phyloP scores from a whole-genome alignment of 2,113 vertebrate species.

The Marmota monax region DNA sequence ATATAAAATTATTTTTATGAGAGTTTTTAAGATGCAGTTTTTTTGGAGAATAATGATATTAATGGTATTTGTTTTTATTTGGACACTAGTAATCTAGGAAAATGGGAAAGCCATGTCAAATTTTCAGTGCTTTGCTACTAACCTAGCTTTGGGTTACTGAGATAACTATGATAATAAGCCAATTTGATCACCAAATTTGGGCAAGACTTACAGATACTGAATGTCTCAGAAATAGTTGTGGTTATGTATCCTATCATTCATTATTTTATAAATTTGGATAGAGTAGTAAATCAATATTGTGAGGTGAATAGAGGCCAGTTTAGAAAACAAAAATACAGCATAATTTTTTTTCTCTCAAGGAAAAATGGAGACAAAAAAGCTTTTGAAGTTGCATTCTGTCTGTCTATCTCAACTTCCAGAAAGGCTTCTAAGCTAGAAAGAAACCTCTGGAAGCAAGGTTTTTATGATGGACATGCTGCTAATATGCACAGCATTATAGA shows the following conservation, averaged over 20 bases:
- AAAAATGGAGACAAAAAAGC: constrained; percentile 61
- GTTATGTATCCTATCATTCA: constrained; percentile 53
- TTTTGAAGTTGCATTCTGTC: constrained; percentile 37
- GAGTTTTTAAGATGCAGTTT: background rate
- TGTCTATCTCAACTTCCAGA: constrained; percentile 66
- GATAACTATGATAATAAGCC: constrained; percentile 57
- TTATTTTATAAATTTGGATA: constrained; percentile 76
- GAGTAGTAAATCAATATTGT: constrained; percentile 27
- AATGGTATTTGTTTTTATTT: constrained; percentile 25
- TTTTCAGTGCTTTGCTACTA: constrained; percentile 74
- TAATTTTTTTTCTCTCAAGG: constrained; percentile 50
- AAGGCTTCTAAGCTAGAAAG: constrained; percentile 65
- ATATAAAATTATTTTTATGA: constrained; percentile 1
- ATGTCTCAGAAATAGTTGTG: constrained; percentile 78
- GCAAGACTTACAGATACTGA: constrained; percentile 78
- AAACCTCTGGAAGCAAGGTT: constrained; percentile 46
- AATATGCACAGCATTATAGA: background rate
- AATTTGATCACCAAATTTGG: constrained; percentile 79
- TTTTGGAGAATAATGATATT: background rate
- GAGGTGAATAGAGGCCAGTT: constrained; percentile 51
- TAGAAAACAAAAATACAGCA: constrained; percentile 62
- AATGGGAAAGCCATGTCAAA: constrained; percentile 52
- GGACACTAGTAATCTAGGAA: background rate
- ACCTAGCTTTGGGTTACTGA: constrained; percentile 75
- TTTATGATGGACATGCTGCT: constrained; percentile 56